Evolutionary conservation across 2,797 vertebrate species (phyloP).

Genomic region (Poeciliopsis infans): DNA sequence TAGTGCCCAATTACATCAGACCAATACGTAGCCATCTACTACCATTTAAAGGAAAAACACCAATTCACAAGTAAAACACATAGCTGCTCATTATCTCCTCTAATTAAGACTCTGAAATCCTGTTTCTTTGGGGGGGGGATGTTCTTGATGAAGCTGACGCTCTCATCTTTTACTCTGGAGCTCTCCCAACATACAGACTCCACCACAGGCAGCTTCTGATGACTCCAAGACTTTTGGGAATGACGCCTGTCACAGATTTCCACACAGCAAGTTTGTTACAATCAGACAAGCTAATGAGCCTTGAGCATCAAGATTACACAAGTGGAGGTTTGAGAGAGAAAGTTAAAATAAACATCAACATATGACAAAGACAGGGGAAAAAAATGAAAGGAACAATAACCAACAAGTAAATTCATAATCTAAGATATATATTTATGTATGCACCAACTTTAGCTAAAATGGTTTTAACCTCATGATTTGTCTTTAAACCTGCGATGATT

Average conservation of each 20-base stretch:
- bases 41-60: not conserved
- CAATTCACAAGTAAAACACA: not conserved
- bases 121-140: slow-evolving; percentile 2
- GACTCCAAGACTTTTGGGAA: slow-evolving; percentile 62
- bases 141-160: slow-evolving; percentile 1
- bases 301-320: slow-evolving; percentile 63
- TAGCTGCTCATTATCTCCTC: not conserved
- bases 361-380: not conserved
- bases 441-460: not conserved
- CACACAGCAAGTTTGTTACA: slow-evolving; percentile 71
- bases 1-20: not conserved
- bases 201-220: slow-evolving; percentile 53
- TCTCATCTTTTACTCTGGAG: slow-evolving; percentile 42
- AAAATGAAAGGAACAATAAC: slow-evolving; percentile 9
- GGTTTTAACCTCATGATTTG: not conserved
- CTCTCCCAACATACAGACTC: slow-evolving; percentile 19
- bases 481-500: not conserved
- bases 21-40: not conserved
- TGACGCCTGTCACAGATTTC: slow-evolving; percentile 47
- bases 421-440: not conserved
- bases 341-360: not conserved
- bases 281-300: slow-evolving; percentile 79
- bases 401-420: not conserved
- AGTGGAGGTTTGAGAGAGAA: slow-evolving; percentile 39
- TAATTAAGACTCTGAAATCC: slow-evolving; percentile 32